These are phyloP conservation scores for Haliclystus octoradiatus DNA, from an alignment of 30 jellyfish, hydroid and myxozoan species.

Conservation along the genomic window DNA sequence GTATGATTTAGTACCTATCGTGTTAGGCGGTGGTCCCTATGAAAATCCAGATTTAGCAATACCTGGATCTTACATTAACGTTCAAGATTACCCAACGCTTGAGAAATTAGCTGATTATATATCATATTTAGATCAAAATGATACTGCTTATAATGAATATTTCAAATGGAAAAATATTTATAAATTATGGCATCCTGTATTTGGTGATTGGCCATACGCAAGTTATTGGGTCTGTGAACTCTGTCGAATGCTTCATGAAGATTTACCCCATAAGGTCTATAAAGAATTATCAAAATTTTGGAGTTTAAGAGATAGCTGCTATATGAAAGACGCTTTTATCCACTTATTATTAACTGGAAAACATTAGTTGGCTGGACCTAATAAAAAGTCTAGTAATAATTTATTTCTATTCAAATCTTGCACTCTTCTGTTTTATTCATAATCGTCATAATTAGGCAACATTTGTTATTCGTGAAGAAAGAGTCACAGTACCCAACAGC, in stretches of 20 bases:
- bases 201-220: constrained; percentile 36
- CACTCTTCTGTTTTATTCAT: no score
- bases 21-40: constrained; percentile 63
- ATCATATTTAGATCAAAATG: constrained; percentile 27
- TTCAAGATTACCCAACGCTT: constrained; percentile 23
- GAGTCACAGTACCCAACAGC: no score
- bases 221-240: constrained; percentile 24
- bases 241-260: constrained; percentile 20
- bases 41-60: constrained; percentile 42
- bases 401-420: no score
- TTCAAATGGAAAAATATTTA: constrained; percentile 32
- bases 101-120: constrained; percentile 31
- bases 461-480: no score
- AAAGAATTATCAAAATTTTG: constrained; percentile 23
- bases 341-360: background rate
- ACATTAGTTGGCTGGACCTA: background rate
- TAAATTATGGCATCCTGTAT: constrained; percentile 4
- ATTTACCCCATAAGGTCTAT: background rate
- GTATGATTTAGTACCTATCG: constrained; percentile 35
- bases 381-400: no score
- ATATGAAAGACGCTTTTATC: background rate
- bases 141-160: constrained; percentile 49
- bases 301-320: constrained; percentile 11
- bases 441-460: no score
- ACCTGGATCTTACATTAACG: constrained; percentile 49